Evolutionary conservation across 2,113 vertebrate genomes (phyloP).

Genomic region (Notothenia coriiceps): DNA sequence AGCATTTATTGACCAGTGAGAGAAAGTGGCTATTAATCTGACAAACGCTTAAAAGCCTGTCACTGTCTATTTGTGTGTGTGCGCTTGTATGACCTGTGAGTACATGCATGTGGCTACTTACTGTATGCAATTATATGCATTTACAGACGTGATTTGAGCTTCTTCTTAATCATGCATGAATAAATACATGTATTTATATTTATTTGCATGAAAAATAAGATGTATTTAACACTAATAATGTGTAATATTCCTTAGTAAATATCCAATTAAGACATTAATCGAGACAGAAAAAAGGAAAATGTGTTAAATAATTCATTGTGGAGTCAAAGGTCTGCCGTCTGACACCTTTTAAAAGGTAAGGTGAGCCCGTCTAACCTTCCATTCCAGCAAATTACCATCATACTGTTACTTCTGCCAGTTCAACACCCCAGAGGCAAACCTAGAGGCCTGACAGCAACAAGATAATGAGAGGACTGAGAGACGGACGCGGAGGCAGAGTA

Average conservation of each 20-base stretch:
- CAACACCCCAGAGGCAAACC: conserved; percentile 60
- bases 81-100: conserved; percentile 40
- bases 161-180: neutral
- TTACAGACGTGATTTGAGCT: neutral
- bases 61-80: conserved; percentile 40
- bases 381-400: conserved; percentile 73
- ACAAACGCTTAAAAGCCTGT: conserved; percentile 76
- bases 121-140: neutral
- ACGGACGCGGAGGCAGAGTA: conserved; percentile 12
- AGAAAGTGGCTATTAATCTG: conserved; percentile 79
- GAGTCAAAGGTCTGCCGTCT: conserved; percentile 39
- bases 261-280: conserved; percentile 25
- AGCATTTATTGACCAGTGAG: conserved; percentile 77
- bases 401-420: conserved; percentile 62
- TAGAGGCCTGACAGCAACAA: conserved; percentile 62
- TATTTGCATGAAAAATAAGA: neutral
- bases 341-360: conserved; percentile 56
- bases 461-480: conserved; percentile 60
- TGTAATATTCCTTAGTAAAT: neutral
- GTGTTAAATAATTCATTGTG: conserved; percentile 31
- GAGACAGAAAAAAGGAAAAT: neutral
- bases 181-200: neutral
- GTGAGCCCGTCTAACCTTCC: conserved; percentile 55
- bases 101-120: neutral
- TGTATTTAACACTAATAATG: neutral